Conservation (phyloP, 2,113 vertebrate species). For the Lepidothrix coronata region DNA sequence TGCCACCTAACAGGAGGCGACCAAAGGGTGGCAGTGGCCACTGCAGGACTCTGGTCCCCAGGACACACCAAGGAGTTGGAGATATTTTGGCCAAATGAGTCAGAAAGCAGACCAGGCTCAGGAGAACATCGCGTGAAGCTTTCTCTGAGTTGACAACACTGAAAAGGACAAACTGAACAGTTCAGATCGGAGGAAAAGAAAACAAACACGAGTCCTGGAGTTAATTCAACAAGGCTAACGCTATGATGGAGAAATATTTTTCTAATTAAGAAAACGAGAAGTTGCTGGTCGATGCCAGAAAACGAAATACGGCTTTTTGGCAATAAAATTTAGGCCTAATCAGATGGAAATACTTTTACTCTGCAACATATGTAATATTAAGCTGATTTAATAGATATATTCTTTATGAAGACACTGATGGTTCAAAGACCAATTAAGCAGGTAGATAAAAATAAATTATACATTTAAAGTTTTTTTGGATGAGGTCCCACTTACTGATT, state of each 20-base stretch:
- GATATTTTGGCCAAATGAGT: not conserved
- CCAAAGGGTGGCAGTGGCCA: not conserved
- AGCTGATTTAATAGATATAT: not conserved
- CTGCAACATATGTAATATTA: not conserved
- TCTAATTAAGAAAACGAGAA: constrained; percentile 60
- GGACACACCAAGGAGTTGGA: not conserved
- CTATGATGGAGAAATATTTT: constrained; percentile 33
- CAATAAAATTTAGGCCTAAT: not conserved
- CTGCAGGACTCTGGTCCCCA: not conserved
- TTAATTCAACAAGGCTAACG: not conserved
- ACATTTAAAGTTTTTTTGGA: not conserved
- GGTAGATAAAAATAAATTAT: not conserved
- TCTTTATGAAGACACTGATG: not conserved
- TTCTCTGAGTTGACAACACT: not conserved
- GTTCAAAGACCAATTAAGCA: not conserved
- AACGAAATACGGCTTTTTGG: constrained; percentile 18
- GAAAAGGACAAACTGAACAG: not conserved
- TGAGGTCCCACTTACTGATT: not conserved
- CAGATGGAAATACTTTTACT: not conserved
- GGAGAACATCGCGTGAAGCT: not conserved
- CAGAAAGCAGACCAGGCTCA: not conserved
- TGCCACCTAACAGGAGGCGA: not conserved
- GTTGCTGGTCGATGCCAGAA: constrained; percentile 15
- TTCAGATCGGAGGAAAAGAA: not conserved
- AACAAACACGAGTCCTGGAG: not conserved